These are phyloP conservation scores for Zeus faber DNA, from an alignment of 2,113 vertebrate genomes.

Conservation along the genomic window DNA sequence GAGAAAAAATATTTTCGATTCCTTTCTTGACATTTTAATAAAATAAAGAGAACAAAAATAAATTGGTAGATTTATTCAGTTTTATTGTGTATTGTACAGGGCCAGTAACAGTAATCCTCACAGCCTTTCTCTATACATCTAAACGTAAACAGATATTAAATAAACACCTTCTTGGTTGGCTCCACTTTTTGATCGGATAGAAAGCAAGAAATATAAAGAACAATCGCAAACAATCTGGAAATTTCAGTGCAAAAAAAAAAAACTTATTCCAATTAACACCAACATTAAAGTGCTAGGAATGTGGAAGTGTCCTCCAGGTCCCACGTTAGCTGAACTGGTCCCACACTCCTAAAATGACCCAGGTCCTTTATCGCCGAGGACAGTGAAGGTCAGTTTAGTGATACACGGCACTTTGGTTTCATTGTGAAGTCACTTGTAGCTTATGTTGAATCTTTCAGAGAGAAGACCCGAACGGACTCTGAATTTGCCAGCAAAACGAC, in stretches of 20 bases:
- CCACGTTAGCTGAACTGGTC: no score
- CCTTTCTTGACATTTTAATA: no score
- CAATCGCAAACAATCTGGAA: constrained; percentile 60
- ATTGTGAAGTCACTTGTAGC: background rate
- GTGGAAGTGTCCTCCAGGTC: constrained; percentile 68
- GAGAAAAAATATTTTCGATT: no score
- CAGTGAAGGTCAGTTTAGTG: background rate
- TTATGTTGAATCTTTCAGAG: background rate
- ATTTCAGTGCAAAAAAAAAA: constrained; percentile 85
- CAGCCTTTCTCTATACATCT: constrained; percentile 45
- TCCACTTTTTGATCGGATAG: constrained; percentile 51
- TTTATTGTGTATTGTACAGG: constrained; percentile 63
- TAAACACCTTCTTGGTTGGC: constrained; percentile 66
- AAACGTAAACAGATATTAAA: constrained; percentile 52
- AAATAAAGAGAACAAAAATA: background rate
- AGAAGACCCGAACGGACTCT: background rate
- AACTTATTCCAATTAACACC: constrained; percentile 76
- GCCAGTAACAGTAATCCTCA: constrained; percentile 66
- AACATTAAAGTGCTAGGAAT: constrained; percentile 89
- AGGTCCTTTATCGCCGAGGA: constrained; percentile 8
- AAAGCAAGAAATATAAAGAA: constrained; percentile 68
- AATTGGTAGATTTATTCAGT: constrained; percentile 37
- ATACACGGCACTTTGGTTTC: constrained; percentile 1
- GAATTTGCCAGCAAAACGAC: background rate
- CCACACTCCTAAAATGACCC: constrained; percentile 11